These are phyloP conservation scores for Tinea pellionella DNA, from an alignment of 2,888 invertebrate species.

Conservation along the genomic window DNA sequence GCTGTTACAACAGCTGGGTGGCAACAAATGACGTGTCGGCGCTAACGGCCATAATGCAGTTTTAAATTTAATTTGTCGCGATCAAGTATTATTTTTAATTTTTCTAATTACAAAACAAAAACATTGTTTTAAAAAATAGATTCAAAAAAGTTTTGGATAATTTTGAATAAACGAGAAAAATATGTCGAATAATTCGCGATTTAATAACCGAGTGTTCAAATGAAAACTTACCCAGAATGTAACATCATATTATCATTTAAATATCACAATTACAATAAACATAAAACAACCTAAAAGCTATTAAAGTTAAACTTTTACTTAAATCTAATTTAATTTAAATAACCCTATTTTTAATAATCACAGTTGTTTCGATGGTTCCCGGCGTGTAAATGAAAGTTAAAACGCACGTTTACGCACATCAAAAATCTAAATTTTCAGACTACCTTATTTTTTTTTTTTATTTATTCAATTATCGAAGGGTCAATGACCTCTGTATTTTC, in stretches of 20 bases:
- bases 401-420: neutral
- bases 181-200: no score
- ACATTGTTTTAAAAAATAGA: no score
- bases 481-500: neutral
- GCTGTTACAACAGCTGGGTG: no score
- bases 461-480: neutral
- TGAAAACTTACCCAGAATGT: conserved; percentile 41
- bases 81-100: no score
- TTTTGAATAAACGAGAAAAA: no score
- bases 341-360: neutral
- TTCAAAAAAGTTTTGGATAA: no score
- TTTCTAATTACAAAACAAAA: no score
- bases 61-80: no score
- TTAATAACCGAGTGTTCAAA: no score
- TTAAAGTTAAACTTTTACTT: neutral
- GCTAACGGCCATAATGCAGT: no score
- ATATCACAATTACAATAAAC: conserved; percentile 13
- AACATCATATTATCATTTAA: conserved; percentile 35
- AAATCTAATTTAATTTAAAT: conserved; percentile 13
- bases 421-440: neutral
- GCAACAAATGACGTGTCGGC: no score
- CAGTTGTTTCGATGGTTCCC: neutral
- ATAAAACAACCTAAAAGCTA: conserved; percentile 11
- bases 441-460: neutral
- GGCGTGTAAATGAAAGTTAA: neutral